Evolutionary conservation across 1,140 invertebrate genomes (phyloP), one percentile per base, ranked within the genome.

Genomic region (Chymomyza costata): DNA sequence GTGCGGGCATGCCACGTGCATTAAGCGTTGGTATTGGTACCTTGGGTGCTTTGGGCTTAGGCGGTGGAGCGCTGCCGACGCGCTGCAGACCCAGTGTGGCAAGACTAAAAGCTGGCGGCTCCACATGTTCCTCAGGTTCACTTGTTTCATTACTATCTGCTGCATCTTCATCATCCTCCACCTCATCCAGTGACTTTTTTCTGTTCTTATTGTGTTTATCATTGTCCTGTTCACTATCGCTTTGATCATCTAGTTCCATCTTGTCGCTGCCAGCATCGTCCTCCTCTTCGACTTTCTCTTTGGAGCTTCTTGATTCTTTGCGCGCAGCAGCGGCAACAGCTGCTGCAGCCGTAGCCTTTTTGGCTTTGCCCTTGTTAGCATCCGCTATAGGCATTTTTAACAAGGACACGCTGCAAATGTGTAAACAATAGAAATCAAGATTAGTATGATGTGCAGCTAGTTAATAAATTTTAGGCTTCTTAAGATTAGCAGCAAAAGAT

Each of bases 1-100:
- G 88, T 1, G 93, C 93, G 40, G 95, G 95, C 92, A 94, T 95
- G 37, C 94, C 94, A 83, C 94, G 88, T 6, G 93, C 90, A 86
- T 95, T 95, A 1, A 95, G 85, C 48, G 92, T 91, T 82, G 93
- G 91, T 6, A 92, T 88, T 1, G 91, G 92, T 71, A 91, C 90
- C 52, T 89, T 90, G 28, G 90, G 89, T 25, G 89, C 86, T 37
- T 91, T 90, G 85, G 91, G 92, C 16, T 80, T 80, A 34, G 91
- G 90, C 31, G 92, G 91, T 60, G 90, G 89, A 44, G 90, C 89
- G 8, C 92, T 90, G 7, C 93, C 93, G 34, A 94, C 93, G 83
- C 93, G 88, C 71, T 93, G 92, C 1, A 95, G 86, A 2, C 93
- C 93, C 31, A 94, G 86, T 52, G 91, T 91, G 30, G 92, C 92